Evolutionary conservation across 1,140 invertebrate species (phyloP).

Genomic region (Rhizoglyphus robini): DNA sequence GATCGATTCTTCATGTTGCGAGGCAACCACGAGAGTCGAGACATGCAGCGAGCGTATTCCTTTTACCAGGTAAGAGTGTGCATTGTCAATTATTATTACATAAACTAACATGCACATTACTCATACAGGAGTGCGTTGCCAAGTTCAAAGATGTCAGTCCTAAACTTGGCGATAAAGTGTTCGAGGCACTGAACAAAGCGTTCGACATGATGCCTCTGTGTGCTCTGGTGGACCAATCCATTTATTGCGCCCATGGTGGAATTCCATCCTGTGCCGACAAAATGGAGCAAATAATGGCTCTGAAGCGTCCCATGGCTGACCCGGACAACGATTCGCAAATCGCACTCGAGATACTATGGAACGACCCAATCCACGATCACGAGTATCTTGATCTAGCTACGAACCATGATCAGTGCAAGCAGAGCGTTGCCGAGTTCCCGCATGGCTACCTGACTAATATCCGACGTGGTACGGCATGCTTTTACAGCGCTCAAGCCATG

Average conservation of each 20-base stretch:
- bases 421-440: background rate
- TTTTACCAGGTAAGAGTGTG: too few relatives aligned
- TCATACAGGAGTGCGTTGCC: background rate
- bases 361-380: constrained; percentile 44
- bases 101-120: constrained; percentile 49
- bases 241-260: constrained; percentile 58
- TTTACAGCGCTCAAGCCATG: constrained; percentile 52
- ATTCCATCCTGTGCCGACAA: constrained; percentile 48
- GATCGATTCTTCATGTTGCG: constrained; percentile 43
- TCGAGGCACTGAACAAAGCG: constrained; percentile 49
- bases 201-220: constrained; percentile 55
- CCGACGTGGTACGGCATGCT: constrained; percentile 52
- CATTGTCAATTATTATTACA: constrained; percentile 52
- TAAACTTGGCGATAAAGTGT: constrained; percentile 43
- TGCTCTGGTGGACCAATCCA: constrained; percentile 51
- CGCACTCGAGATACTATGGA: constrained; percentile 62
- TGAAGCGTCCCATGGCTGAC: constrained; percentile 45
- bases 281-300: constrained; percentile 41
- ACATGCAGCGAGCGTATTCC: too few relatives aligned
- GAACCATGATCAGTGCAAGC: background rate
- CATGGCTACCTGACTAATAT: constrained; percentile 51
- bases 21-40: constrained; percentile 50
- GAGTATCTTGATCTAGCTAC: constrained; percentile 16
- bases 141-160: constrained; percentile 29
- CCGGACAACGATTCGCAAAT: constrained; percentile 48